Evolutionary conservation across 2,113 vertebrate genomes (phyloP).

Genomic region (Athene cunicularia): DNA sequence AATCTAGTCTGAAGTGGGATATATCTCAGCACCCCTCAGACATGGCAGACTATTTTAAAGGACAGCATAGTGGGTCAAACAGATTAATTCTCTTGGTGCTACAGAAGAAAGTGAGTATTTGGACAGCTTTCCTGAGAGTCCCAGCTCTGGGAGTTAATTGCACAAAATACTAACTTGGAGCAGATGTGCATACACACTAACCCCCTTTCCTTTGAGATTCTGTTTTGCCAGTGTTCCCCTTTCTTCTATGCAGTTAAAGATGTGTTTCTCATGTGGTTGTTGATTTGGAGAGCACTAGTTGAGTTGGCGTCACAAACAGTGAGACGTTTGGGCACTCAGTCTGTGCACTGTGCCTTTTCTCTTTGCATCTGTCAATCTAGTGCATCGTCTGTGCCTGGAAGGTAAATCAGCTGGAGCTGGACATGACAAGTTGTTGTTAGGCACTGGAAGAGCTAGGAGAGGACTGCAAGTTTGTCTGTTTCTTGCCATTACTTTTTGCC

Average conservation of each 20-base stretch:
- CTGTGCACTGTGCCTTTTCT: background rate
- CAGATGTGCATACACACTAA: background rate
- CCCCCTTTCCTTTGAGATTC: background rate
- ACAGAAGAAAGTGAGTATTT: background rate
- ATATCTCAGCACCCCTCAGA: background rate
- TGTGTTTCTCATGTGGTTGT: background rate
- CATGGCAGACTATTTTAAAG: background rate
- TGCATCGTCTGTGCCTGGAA: background rate
- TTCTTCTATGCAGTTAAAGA: background rate
- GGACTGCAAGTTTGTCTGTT: background rate
- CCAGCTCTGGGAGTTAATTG: background rate
- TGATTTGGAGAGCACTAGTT: background rate
- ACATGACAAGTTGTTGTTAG: background rate
- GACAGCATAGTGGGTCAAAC: background rate
- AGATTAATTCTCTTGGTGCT: background rate
- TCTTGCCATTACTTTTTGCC: background rate
- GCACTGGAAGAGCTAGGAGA: background rate
- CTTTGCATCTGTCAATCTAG: background rate
- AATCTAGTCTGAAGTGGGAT: background rate
- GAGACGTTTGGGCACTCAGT: fast-evolving
- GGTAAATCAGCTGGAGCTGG: background rate
- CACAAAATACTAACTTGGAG: background rate
- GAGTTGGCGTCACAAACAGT: background rate
- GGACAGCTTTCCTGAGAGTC: background rate
- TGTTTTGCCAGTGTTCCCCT: background rate